Percentiles rank a stretch among this genome's conserved stretches.
Conservation (phyloP, 2,888 invertebrate genomes). For the Caenorhabditis uteleia region DNA sequence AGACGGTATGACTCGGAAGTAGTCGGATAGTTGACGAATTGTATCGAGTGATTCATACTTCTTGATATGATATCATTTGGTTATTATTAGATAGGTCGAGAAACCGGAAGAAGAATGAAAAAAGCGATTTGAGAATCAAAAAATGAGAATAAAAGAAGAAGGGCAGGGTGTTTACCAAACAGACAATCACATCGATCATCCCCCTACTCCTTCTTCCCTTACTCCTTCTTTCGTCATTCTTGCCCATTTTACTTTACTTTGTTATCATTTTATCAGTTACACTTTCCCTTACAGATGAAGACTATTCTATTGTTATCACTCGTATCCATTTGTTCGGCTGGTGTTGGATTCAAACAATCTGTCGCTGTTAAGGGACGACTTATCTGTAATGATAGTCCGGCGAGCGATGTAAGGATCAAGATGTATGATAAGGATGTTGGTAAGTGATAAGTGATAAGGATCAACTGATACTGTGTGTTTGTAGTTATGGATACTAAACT, state of each 20-base stretch:
- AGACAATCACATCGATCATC: too few relatives aligned
- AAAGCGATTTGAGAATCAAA: too few relatives aligned
- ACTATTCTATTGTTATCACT: background rate
- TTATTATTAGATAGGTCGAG: too few relatives aligned
- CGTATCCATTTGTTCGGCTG: background rate
- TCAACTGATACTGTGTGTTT: constrained; percentile 5
- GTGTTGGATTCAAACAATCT: constrained; percentile 48
- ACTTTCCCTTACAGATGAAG: too few relatives aligned
- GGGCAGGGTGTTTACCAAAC: too few relatives aligned
- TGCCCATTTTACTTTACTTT: background rate
- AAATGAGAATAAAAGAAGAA: too few relatives aligned
- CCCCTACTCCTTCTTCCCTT: background rate
- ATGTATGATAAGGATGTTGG: constrained; percentile 51
- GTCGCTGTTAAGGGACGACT: constrained; percentile 43
- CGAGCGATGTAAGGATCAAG: constrained; percentile 40
- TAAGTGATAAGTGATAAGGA: constrained; percentile 14
- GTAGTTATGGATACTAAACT: constrained; percentile 47
- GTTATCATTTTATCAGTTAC: background rate
- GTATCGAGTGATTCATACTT: too few relatives aligned
- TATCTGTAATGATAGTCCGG: constrained; percentile 48
- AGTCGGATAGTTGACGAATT: too few relatives aligned
- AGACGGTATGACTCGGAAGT: too few relatives aligned
- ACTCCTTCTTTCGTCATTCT: background rate
- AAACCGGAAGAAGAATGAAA: too few relatives aligned
- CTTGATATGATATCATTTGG: too few relatives aligned